Conservation (phyloP, 2,797 vertebrate species). For the Pelobates cultripes region DNA sequence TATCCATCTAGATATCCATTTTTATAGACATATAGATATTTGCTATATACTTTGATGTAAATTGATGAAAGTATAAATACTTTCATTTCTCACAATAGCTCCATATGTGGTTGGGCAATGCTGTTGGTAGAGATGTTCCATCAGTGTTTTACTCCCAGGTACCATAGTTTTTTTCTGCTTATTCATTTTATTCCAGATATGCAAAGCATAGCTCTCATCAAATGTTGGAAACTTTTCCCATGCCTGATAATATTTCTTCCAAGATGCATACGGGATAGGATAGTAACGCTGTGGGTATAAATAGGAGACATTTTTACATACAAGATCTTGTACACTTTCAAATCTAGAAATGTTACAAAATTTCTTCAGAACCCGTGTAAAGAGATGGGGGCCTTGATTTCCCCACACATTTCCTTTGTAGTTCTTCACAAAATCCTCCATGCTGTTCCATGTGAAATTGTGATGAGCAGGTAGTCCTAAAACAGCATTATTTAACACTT, state of each 20-base stretch:
- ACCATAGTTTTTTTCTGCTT: slow-evolving; percentile 56
- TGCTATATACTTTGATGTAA: too few species aligned
- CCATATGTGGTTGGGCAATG: slow-evolving; percentile 71
- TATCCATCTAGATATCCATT: too few species aligned
- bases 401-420: slow-evolving; percentile 20
- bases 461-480: slow-evolving; percentile 23
- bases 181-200: slow-evolving; percentile 78
- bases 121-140: slow-evolving; percentile 68
- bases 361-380: slow-evolving; percentile 10
- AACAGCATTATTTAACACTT: background rate
- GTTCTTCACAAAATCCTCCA: slow-evolving; percentile 13
- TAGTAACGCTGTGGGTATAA: slow-evolving; percentile 75
- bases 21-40: too few species aligned
- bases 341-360: slow-evolving; percentile 53
- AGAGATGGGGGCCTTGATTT: slow-evolving; percentile 15
- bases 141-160: slow-evolving; percentile 66
- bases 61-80: too few species aligned
- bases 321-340: slow-evolving; percentile 57
- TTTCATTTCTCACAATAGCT: too few species aligned
- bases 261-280: slow-evolving; percentile 65
- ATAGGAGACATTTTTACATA: slow-evolving; percentile 68
- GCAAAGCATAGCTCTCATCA: slow-evolving; percentile 68
- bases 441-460: background rate
- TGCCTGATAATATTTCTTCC: slow-evolving; percentile 69
- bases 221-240: slow-evolving; percentile 67